Conservation (phyloP, 2,113 vertebrate genomes). For the Phylloscopus whistleri region DNA sequence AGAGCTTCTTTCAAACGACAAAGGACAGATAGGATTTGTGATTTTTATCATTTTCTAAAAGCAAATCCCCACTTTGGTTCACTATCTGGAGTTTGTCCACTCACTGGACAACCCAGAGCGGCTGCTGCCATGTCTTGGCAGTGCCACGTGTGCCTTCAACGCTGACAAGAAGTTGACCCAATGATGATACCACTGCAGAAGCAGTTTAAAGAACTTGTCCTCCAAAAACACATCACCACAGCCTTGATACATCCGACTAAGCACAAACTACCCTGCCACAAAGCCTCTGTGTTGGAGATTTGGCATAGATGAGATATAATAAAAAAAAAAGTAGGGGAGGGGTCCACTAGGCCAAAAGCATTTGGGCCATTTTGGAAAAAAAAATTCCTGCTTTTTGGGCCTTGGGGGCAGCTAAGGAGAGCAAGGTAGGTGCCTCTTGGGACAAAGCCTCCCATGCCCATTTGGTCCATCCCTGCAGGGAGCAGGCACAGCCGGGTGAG, state of each 20-base stretch:
- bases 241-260: rapidly evolving
- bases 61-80: neutral
- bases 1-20: neutral
- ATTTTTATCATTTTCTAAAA: neutral
- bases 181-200: rapidly evolving
- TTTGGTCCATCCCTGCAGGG: rapidly evolving
- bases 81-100: neutral
- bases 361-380: neutral
- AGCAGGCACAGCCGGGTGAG: rapidly evolving
- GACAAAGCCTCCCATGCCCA: neutral
- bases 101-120: neutral
- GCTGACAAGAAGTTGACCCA: rapidly evolving
- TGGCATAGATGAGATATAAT: neutral
- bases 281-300: neutral
- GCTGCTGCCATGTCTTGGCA: neutral
- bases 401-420: neutral
- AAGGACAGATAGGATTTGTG: rapidly evolving
- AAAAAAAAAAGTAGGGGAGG: neutral
- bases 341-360: neutral
- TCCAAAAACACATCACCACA: neutral
- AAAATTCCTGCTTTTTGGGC: rapidly evolving
- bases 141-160: rapidly evolving
- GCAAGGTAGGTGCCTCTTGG: neutral
- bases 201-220: neutral
- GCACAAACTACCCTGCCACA: neutral